These are phyloP conservation scores for Electrona antarctica DNA, from an alignment of 2,113 vertebrate genomes.

Conservation along the genomic window DNA sequence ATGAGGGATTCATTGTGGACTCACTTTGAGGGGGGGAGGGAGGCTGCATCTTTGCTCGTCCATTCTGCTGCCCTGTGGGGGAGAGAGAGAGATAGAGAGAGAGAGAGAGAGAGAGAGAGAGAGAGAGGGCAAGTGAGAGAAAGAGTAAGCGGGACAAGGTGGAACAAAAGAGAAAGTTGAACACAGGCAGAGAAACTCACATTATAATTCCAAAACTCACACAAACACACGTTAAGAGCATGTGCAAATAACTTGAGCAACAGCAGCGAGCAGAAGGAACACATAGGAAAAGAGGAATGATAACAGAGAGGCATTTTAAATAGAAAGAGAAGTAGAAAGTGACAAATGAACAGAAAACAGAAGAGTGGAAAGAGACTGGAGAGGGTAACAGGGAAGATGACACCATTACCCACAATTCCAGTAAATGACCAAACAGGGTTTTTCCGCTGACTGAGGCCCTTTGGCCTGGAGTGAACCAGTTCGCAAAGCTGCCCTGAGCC, in stretches of 20 bases:
- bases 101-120: slow-evolving; percentile 67
- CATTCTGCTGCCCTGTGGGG: slow-evolving; percentile 89
- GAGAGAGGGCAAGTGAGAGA: slow-evolving; percentile 8
- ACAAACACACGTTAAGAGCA: neutral
- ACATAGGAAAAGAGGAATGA: slow-evolving; percentile 33
- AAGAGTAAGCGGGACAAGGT: neutral
- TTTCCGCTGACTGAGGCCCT: slow-evolving; percentile 33
- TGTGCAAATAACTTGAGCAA: slow-evolving; percentile 15
- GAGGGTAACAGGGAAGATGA: neutral
- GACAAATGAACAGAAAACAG: slow-evolving; percentile 16
- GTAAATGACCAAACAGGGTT: neutral
- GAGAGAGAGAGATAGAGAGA: slow-evolving; percentile 63
- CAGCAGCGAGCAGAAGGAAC: slow-evolving; percentile 26
- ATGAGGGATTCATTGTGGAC: slow-evolving; percentile 47
- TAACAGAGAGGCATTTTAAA: too few relatives aligned
- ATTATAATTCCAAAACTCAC: slow-evolving; percentile 1
- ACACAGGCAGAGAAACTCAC: slow-evolving; percentile 22
- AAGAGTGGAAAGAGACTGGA: neutral
- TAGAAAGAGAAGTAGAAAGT: neutral
- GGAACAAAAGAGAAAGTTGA: slow-evolving; percentile 1
- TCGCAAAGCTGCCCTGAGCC: slow-evolving; percentile 24
- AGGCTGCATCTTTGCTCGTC: slow-evolving; percentile 88
- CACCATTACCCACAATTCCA: neutral
- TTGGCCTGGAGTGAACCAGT: slow-evolving; percentile 13
- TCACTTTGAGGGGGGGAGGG: slow-evolving; percentile 86